Base-by-base conservation (phyloP, 2,113 vertebrate genomes). In the Sisor rabdophorus region DNA sequence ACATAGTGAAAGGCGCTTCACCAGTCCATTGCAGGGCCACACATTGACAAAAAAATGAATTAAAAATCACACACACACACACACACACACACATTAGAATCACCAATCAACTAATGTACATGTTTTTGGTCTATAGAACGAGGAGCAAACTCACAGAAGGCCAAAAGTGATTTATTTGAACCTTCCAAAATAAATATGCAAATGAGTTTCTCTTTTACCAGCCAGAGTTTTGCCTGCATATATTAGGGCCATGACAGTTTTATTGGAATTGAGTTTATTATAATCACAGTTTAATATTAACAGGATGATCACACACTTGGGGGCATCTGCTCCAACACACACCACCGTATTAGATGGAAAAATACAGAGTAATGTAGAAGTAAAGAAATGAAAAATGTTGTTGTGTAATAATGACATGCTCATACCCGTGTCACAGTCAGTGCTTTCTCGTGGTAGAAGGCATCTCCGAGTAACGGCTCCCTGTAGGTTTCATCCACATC, bases 401-500 rank as follows among this genome's bases (percentile, higher is more conserved):
- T 10, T 52, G 59, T 16, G 24, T 4, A 54, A 53, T 61, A 3
- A 36, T 50, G n/a, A n/a, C 11, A 32, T 28, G 2, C 1, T 44
- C 15, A 73, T 91, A 98, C 97, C 89, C 94, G 89, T 20, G 93
- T 91, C 19, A 98, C 87, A 0, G 97, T 97, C 85, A 99, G 86
- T 16, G 94, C 93, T 81, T 95, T 97, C 70, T 98, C 95, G 26
- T 94, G 93, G 11, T 97, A 93, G 28, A 96, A 89, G 0, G 96
- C 97, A 82, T 96, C 92, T 81, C 97, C 97, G 28, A 94, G 88
- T 64, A 98, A 89, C 67, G 95, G 96, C 70, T 97, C 98, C 82
- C 96, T 92, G 88, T 96, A 99, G 0, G 95, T 98, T 89, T 99
- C 97, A 83, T 99, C 97, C 20, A 99, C 97, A 1, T 99, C 97